Conservation (phyloP, 2,113 vertebrate species). For the Albula glossodonta region DNA sequence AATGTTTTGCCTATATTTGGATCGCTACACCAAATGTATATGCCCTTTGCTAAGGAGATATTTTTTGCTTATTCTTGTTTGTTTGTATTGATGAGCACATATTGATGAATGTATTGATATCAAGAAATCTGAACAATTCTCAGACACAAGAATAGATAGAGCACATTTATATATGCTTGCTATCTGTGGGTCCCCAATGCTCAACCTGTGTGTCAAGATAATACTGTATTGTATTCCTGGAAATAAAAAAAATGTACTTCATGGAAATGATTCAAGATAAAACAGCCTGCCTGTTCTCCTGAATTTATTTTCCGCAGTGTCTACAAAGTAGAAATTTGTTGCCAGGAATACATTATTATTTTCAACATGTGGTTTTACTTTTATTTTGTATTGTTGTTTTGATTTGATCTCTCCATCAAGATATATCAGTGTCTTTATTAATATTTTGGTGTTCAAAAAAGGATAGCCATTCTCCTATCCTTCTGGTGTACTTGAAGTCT, state of each 20-base stretch:
- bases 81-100: not conserved
- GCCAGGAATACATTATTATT: not conserved
- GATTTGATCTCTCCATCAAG: slow-evolving; percentile 8
- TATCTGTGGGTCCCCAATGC: not conserved
- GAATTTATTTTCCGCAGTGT: not conserved
- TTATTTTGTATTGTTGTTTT: slow-evolving; percentile 9
- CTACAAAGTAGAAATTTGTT: not conserved
- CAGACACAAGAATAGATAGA: not conserved
- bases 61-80: not conserved
- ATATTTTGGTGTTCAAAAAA: slow-evolving; percentile 24
- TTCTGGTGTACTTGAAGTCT: slow-evolving; percentile 41
- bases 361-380: not conserved
- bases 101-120: not conserved
- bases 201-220: not conserved
- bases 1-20: not conserved
- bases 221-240: not conserved
- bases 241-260: not conserved
- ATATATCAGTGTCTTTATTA: not conserved
- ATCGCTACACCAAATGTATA: not conserved
- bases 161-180: not conserved
- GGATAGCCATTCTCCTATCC: slow-evolving; percentile 8
- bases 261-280: not conserved
- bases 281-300: not conserved
- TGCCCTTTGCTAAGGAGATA: not conserved
- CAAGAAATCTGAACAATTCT: not conserved